Percentiles rank a stretch among this genome's conserved stretches.
phyloP scores from a whole-genome alignment of 2,797 vertebrate genomes.

The Atherinosoma microstoma region DNA sequence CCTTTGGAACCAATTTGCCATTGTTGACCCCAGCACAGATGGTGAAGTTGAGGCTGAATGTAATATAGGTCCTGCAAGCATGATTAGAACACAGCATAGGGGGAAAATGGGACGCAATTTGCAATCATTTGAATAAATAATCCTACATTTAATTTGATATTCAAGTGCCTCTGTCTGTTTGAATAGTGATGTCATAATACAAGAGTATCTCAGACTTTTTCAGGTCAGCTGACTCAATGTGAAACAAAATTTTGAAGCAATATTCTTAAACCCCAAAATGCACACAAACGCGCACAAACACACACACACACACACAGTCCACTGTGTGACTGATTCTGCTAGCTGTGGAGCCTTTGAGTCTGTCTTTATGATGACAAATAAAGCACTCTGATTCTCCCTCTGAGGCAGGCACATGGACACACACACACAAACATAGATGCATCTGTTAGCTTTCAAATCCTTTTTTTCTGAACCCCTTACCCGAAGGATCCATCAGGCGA shows the following conservation, averaged over 20 bases:
- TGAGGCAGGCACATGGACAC: slow-evolving; percentile 24
- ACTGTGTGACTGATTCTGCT: slow-evolving; percentile 23
- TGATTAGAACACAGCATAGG: too few species aligned
- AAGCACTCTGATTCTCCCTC: slow-evolving; percentile 47
- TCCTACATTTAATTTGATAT: too few species aligned
- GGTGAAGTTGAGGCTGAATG: too few species aligned
- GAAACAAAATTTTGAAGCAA: slow-evolving; percentile 29
- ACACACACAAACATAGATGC: slow-evolving; percentile 17
- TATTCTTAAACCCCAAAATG: slow-evolving; percentile 30
- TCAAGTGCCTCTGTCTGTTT: too few species aligned
- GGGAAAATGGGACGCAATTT: too few species aligned
- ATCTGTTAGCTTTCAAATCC: slow-evolving; percentile 25
- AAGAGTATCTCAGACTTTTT: not conserved
- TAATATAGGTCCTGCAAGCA: too few species aligned
- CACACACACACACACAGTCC: slow-evolving; percentile 18
- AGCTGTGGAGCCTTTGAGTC: slow-evolving; percentile 45
- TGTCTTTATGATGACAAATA: slow-evolving; percentile 67
- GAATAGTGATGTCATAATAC: too few species aligned
- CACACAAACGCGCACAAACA: slow-evolving; percentile 11
- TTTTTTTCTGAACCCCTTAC: slow-evolving; percentile 6
- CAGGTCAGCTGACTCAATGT: slow-evolving; percentile 15
- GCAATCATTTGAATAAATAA: too few species aligned
- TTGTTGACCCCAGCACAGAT: not conserved
- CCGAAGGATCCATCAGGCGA: slow-evolving; percentile 16
- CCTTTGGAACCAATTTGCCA: not conserved